phyloP scores from a whole-genome alignment of 2,888 invertebrate genomes.

The Cephus spinipes region DNA sequence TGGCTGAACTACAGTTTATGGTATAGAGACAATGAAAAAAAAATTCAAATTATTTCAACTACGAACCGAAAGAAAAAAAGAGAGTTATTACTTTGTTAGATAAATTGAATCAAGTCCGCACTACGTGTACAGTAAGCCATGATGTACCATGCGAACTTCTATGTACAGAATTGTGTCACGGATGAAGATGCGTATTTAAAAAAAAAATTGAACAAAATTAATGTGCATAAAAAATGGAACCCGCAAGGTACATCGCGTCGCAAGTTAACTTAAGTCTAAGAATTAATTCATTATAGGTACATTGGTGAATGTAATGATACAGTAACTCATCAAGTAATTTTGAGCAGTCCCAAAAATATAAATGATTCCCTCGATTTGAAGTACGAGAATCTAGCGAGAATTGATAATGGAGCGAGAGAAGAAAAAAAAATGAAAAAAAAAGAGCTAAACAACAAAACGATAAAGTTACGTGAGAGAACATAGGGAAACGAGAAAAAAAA shows the following conservation, averaged over 20 bases:
- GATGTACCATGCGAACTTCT: neutral
- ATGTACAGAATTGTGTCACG: neutral
- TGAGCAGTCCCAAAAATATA: slow-evolving; percentile 7
- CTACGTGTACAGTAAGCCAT: neutral
- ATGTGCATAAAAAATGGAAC: neutral
- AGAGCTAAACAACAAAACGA: neutral
- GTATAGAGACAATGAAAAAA: slow-evolving; percentile 2
- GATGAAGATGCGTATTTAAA: neutral
- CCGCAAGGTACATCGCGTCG: neutral
- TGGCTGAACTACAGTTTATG: neutral
- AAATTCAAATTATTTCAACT: neutral
- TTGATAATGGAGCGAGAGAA: neutral
- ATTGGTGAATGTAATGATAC: slow-evolving; percentile 3
- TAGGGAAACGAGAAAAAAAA: neutral
- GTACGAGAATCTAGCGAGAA: neutral
- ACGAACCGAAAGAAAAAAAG: neutral
- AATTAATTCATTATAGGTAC: slow-evolving; percentile 7
- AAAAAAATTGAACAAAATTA: neutral
- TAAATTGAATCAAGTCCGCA: neutral
- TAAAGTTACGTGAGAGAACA: neutral
- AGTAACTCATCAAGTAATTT: slow-evolving; percentile 16
- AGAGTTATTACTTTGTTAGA: neutral
- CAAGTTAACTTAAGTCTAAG: neutral
- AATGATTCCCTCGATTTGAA: slow-evolving; percentile 15
- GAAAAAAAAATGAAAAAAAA: slow-evolving; percentile 3